Percentiles rank a stretch among this genome's conserved stretches.
These are phyloP conservation scores for Piscicola geometra DNA, from an alignment of 2,888 invertebrate genomes.

Conservation along the genomic window DNA sequence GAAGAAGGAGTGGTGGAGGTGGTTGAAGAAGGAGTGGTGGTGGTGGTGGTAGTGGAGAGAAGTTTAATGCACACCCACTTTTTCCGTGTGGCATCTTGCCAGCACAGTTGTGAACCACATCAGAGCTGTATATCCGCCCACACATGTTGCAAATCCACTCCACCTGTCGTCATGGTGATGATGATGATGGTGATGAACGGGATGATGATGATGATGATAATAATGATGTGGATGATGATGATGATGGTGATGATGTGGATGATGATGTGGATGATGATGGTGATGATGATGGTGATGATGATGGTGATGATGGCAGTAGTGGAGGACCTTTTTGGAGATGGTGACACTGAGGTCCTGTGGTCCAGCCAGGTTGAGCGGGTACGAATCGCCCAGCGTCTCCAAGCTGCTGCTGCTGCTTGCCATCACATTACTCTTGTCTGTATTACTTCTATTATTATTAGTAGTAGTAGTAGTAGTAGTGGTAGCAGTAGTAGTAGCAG, in stretches of 20 bases:
- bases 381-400: neutral
- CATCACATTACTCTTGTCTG: neutral
- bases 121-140: neutral
- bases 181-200: neutral
- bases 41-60: neutral
- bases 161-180: neutral
- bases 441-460: too few relatives aligned
- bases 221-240: neutral
- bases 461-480: too few relatives aligned
- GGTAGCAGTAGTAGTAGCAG: too few relatives aligned
- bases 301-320: too few relatives aligned
- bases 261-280: too few relatives aligned
- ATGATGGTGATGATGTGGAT: neutral
- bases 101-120: neutral
- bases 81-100: neutral
- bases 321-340: neutral
- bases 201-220: neutral
- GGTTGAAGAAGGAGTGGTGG: neutral
- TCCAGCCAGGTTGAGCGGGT: conserved; percentile 38
- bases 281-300: too few relatives aligned
- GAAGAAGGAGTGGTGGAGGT: too few relatives aligned
- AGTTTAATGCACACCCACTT: neutral
- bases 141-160: conserved; percentile 10
- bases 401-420: neutral
- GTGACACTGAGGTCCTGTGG: conserved; percentile 37